These are phyloP conservation scores for Venturia canescens DNA, from an alignment of 1,140 invertebrate genomes.

Conservation along the genomic window DNA sequence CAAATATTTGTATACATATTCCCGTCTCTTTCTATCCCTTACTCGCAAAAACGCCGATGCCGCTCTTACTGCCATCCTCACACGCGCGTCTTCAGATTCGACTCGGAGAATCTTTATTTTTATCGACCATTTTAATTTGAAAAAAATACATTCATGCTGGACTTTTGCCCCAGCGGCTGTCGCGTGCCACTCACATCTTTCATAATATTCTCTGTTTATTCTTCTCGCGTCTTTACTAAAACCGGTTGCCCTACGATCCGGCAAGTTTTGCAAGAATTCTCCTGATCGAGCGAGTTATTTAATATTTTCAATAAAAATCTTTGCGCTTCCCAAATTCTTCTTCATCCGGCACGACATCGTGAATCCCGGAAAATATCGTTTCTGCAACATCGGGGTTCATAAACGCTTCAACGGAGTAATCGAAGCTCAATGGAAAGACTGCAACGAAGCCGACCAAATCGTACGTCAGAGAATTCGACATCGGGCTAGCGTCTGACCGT, in stretches of 20 bases:
- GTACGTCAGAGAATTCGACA: no score
- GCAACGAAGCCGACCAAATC: no score
- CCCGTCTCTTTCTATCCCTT: not conserved
- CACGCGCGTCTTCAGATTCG: constrained; percentile 22
- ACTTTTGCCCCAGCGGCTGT: constrained; percentile 3
- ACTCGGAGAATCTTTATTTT: constrained; percentile 41
- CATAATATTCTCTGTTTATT: not conserved
- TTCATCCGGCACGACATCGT: no score
- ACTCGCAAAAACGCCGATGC: constrained; percentile 18
- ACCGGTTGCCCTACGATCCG: not conserved
- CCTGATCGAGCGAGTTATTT: no score
- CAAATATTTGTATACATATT: constrained; percentile 48
- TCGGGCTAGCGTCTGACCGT: no score
- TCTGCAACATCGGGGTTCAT: no score
- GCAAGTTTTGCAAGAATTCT: no score
- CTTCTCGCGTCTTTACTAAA: not conserved
- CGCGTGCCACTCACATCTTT: constrained; percentile 5
- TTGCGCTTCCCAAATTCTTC: no score
- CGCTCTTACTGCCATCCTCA: constrained; percentile 12
- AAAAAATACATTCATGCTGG: constrained; percentile 19
- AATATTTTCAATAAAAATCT: no score
- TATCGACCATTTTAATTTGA: constrained; percentile 40
- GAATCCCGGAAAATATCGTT: no score
- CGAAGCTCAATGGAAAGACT: no score
- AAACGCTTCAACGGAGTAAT: no score